Percentiles rank a stretch among this genome's conserved stretches.
Evolutionary conservation across 2,888 invertebrate genomes (phyloP).

Genomic region (Ecliptopera silaceata): DNA sequence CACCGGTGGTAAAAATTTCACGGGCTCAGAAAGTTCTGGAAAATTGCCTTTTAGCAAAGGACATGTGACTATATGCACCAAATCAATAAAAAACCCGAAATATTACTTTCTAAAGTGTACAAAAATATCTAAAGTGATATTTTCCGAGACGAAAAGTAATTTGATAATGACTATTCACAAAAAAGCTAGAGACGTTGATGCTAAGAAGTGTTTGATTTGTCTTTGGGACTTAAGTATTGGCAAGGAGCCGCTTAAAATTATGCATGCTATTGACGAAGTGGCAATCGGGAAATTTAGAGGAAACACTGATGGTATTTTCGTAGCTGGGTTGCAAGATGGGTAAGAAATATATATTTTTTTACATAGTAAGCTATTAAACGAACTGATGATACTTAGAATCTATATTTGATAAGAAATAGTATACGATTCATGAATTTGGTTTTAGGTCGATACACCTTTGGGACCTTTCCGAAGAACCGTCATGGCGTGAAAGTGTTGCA

Average conservation of each 20-base stretch:
- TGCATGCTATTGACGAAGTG: slow-evolving; percentile 65
- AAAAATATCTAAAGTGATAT: slow-evolving; percentile 53
- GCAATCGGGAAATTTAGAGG: slow-evolving; percentile 59
- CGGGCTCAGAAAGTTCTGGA: slow-evolving; percentile 50
- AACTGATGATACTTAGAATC: no score
- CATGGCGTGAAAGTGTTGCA: slow-evolving; percentile 52
- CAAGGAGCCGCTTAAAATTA: slow-evolving; percentile 61
- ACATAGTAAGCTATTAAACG: no score
- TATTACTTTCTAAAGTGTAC: slow-evolving; percentile 49
- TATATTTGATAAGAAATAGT: no score
- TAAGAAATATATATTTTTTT: slow-evolving; percentile 30
- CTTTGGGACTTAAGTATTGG: slow-evolving; percentile 70
- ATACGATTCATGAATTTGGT: no score
- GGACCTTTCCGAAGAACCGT: slow-evolving; percentile 69
- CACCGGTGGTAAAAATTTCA: slow-evolving; percentile 46
- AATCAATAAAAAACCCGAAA: slow-evolving; percentile 45
- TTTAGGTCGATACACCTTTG: slow-evolving; percentile 70
- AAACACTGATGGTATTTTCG: slow-evolving; percentile 62
- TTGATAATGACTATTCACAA: slow-evolving; percentile 64
- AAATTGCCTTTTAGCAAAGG: slow-evolving; percentile 69
- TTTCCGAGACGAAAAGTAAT: slow-evolving; percentile 62
- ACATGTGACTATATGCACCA: slow-evolving; percentile 51
- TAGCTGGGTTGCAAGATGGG: slow-evolving; percentile 71
- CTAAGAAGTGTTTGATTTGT: slow-evolving; percentile 57
- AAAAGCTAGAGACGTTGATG: slow-evolving; percentile 37